Conservation (phyloP, 2,888 invertebrate species). For the Amphipyra tragopoginis region DNA sequence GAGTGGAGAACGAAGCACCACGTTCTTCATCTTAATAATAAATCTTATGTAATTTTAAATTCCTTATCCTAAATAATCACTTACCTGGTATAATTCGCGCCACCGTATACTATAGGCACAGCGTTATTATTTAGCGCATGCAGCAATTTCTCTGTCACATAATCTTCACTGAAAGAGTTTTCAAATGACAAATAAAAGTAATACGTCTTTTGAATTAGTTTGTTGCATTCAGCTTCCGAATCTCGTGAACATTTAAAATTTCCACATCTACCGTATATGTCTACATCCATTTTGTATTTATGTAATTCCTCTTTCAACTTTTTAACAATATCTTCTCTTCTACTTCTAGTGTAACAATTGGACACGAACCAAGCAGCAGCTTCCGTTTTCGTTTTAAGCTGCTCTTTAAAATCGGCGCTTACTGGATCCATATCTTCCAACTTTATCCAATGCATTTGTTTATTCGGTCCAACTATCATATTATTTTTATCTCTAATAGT, state of each 20-base stretch:
- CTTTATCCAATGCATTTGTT: slow-evolving; percentile 68
- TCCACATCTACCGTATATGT: slow-evolving; percentile 63
- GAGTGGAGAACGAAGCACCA: too few species aligned
- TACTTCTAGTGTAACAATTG: slow-evolving; percentile 54
- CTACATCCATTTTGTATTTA: slow-evolving; percentile 44
- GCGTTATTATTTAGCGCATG: slow-evolving; percentile 81
- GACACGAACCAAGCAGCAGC: slow-evolving; percentile 71
- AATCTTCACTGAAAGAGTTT: slow-evolving; percentile 76
- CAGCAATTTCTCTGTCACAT: slow-evolving; percentile 74
- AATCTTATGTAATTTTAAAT: too few species aligned
- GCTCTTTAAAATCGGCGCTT: slow-evolving; percentile 60
- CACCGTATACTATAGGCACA: slow-evolving; percentile 92
- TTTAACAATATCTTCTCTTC: slow-evolving; percentile 41
- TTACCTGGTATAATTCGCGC: slow-evolving; percentile 80
- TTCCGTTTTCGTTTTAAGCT: slow-evolving; percentile 61
- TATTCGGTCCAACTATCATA: slow-evolving; percentile 66
- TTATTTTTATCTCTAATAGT: slow-evolving; percentile 63
- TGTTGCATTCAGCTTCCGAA: slow-evolving; percentile 63
- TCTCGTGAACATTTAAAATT: slow-evolving; percentile 50
- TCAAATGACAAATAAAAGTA: slow-evolving; percentile 81
- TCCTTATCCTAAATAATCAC: slow-evolving; percentile 1
- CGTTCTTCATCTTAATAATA: too few species aligned
- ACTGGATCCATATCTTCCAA: slow-evolving; percentile 68
- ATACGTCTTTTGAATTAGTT: slow-evolving; percentile 61
- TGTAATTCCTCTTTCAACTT: slow-evolving; percentile 45